These are phyloP conservation scores for Plagodis pulveraria DNA, from an alignment of 2,888 invertebrate genomes.

Conservation along the genomic window DNA sequence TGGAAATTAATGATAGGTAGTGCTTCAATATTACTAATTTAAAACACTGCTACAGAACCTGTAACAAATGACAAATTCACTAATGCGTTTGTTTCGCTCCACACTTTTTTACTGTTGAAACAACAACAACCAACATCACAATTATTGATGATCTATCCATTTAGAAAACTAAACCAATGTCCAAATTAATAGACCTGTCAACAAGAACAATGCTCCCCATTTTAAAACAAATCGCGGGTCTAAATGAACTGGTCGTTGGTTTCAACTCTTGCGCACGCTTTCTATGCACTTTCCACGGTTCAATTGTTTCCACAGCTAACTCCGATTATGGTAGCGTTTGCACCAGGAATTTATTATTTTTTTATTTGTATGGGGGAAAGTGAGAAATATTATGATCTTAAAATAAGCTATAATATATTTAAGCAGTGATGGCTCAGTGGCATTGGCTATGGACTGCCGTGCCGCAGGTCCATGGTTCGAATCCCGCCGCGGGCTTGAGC, in stretches of 20 bases:
- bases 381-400: not conserved
- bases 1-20: no score
- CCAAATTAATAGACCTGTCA: constrained; percentile 24
- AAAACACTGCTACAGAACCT: no score
- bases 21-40: no score
- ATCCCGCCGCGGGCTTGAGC: no score
- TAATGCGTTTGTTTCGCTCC: no score
- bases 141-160: constrained; percentile 13
- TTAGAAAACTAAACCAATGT: constrained; percentile 13
- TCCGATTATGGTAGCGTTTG: constrained; percentile 15
- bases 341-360: constrained; percentile 6
- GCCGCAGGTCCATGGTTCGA: no score
- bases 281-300: constrained; percentile 77
- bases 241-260: constrained; percentile 10
- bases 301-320: constrained; percentile 66
- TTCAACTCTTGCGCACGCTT: constrained; percentile 63
- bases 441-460: no score
- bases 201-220: constrained; percentile 20
- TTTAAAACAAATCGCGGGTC: constrained; percentile 13
- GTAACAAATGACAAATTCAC: no score
- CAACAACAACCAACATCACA: not conserved
- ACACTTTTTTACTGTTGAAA: not conserved
- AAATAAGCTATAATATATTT: no score
- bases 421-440: no score
- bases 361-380: constrained; percentile 3